These are phyloP conservation scores for Hypolimnas misippus DNA, from an alignment of 2,888 invertebrate species.

Conservation along the genomic window DNA sequence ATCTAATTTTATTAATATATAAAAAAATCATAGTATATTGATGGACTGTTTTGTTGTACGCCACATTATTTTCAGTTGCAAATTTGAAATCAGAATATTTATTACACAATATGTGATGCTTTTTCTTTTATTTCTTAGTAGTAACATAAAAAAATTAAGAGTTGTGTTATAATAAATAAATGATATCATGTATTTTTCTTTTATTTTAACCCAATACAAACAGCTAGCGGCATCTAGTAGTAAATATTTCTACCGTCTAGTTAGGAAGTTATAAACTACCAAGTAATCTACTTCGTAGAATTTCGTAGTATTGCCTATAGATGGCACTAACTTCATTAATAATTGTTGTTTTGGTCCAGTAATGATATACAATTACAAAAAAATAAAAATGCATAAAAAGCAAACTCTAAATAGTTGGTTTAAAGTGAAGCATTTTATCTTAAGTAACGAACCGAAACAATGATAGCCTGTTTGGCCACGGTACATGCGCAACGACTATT, in stretches of 20 bases:
- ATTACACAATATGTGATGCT: not conserved
- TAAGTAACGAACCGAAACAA: slow-evolving; percentile 74
- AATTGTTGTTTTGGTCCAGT: not conserved
- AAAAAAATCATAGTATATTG: slow-evolving; percentile 2
- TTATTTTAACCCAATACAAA: not conserved
- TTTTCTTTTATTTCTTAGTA: not conserved
- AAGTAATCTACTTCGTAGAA: not conserved
- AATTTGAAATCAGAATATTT: no score
- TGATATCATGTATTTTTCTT: slow-evolving; percentile 16
- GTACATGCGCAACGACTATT: slow-evolving; percentile 45
- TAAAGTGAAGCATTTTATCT: slow-evolving; percentile 39
- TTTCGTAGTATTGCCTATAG: slow-evolving; percentile 17
- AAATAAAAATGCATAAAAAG: not conserved
- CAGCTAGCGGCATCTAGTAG: slow-evolving; percentile 20
- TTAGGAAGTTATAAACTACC: not conserved
- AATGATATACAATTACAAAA: not conserved
- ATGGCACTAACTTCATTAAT: slow-evolving; percentile 31
- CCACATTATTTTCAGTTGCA: no score
- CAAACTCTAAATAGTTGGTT: not conserved
- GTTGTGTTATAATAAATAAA: slow-evolving; percentile 75
- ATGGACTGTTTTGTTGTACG: no score
- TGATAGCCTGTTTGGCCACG: slow-evolving; percentile 62
- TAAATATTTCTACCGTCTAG: not conserved
- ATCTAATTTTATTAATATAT: no score
- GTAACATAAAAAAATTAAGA: slow-evolving; percentile 22